These are phyloP conservation scores for Craseonycteris thonglongyai DNA, from an alignment of 2,113 vertebrate genomes.

Conservation along the genomic window DNA sequence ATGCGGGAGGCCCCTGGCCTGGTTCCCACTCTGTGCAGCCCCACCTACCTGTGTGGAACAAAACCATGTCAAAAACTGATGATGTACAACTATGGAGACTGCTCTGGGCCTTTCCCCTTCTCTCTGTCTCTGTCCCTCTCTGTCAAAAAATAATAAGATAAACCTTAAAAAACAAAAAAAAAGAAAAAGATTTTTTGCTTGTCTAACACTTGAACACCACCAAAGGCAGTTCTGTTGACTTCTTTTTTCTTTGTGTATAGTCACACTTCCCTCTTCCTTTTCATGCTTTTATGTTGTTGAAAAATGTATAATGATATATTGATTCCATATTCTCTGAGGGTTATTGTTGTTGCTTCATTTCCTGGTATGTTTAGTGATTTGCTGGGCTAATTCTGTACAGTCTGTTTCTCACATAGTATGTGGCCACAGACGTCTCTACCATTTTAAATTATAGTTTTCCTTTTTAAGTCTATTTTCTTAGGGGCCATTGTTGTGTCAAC, in stretches of 20 bases:
- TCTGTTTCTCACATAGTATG: background rate
- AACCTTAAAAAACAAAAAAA: too few species aligned
- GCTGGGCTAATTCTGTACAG: background rate
- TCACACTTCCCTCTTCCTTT: background rate
- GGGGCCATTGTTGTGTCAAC: background rate
- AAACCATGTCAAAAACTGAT: too few species aligned
- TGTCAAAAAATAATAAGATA: too few species aligned
- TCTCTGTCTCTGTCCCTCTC: too few species aligned
- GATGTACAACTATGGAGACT: too few species aligned
- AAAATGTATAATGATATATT: background rate
- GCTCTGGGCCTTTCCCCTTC: too few species aligned
- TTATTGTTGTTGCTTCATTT: background rate
- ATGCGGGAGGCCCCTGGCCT: too few species aligned
- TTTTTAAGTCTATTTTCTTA: background rate
- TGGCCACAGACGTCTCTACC: background rate
- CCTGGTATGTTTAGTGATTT: background rate
- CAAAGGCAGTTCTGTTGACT: background rate
- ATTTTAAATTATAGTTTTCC: too few species aligned
- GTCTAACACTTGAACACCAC: background rate
- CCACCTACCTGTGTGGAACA: too few species aligned
- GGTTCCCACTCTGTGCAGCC: too few species aligned
- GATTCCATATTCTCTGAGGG: background rate
- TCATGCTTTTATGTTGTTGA: background rate
- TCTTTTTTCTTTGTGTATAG: background rate
- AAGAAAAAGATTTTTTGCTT: too few species aligned